Base-by-base conservation (phyloP, 2,888 invertebrate species). In the Habroteleia sp. region DNA sequence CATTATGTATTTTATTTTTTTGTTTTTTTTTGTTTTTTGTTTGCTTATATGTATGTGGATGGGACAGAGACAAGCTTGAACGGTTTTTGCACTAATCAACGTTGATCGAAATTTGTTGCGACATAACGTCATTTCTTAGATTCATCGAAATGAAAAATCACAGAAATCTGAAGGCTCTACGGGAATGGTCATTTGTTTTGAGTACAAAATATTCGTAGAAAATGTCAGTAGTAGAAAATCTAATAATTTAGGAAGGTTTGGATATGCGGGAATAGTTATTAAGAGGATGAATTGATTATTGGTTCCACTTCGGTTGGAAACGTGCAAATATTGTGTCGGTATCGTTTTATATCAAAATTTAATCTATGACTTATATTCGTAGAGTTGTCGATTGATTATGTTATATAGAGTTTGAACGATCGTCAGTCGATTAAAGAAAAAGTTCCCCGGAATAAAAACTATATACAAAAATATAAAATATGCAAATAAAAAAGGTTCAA, bases 21-120 rank as follows among this genome's bases (percentile, higher is more conserved):
- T 46, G 13, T 6, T 52, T 68, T 35, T 56, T 62, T 63, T 23
- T 62, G 25, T 63, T 50, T 66, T 76, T 48, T 44, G 41, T 50
- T 63, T 66, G 35, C 17, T 73, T 66, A 62, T 76, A 69, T 69
- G 39, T 76, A 78, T 76, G 74, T 73, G 37, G 65, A 72, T 77
- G 56, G 48, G 44, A 42, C 68, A 58, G 50, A 68, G 58, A 68
- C 68, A 35, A 50, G 58, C 58, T 33, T 48, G 37, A 58, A 68
- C 41, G 25, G 3, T 42, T 16, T 42, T 63, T 25, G 50, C 63
- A 50, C 25, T 16, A n/a, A 52, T 41, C 8, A 3, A 37, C n/a
- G 10, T 35, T 68, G 58, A 68, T 68, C 58, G 68, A 68, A 68
- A 50, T 68, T 58, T 25, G 33, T 68, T 58, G 50, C 68, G 41